Evolutionary conservation across 2,113 vertebrate genomes (phyloP).

Genomic region (Oryctolagus cuniculus): DNA sequence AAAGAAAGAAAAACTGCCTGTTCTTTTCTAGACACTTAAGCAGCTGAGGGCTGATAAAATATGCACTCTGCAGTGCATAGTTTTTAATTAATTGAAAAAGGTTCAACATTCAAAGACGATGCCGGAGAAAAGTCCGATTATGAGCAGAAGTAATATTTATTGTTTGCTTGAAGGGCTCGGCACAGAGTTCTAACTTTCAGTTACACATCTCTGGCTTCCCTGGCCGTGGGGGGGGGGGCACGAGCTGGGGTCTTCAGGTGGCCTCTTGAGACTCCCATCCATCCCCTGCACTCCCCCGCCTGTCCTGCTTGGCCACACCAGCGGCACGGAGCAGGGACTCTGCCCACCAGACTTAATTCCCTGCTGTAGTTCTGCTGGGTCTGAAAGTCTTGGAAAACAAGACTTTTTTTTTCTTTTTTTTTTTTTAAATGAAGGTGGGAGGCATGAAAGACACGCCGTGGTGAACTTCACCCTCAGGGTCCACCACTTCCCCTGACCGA

Average conservation of each 20-base stretch:
- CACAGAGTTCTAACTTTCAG: slow-evolving; percentile 90
- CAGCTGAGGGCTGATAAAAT: slow-evolving; percentile 95
- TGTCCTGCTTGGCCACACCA: fast-evolving
- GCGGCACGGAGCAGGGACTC: background rate
- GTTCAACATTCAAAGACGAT: slow-evolving; percentile 93
- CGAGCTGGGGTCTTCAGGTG: slow-evolving; percentile 74
- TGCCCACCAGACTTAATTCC: background rate
- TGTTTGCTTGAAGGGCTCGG: slow-evolving; percentile 91
- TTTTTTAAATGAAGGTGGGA: background rate
- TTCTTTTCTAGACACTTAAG: slow-evolving; percentile 94
- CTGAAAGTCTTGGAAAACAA: slow-evolving; percentile 20
- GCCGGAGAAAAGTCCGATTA: slow-evolving; percentile 90
- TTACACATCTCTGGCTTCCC: slow-evolving; percentile 84
- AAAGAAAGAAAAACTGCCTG: slow-evolving; percentile 89
- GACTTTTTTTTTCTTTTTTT: background rate
- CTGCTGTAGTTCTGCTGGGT: background rate
- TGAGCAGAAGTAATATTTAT: slow-evolving; percentile 93
- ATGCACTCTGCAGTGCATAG: slow-evolving; percentile 92
- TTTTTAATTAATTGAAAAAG: slow-evolving; percentile 98
- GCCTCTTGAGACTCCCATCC: background rate
- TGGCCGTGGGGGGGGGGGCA: slow-evolving; percentile 60
- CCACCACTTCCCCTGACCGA: background rate
- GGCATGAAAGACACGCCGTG: background rate
- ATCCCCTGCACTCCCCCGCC: fast-evolving
- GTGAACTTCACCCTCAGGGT: background rate